Conservation (phyloP, 2,113 vertebrate species). For the Montifringilla adamsi region DNA sequence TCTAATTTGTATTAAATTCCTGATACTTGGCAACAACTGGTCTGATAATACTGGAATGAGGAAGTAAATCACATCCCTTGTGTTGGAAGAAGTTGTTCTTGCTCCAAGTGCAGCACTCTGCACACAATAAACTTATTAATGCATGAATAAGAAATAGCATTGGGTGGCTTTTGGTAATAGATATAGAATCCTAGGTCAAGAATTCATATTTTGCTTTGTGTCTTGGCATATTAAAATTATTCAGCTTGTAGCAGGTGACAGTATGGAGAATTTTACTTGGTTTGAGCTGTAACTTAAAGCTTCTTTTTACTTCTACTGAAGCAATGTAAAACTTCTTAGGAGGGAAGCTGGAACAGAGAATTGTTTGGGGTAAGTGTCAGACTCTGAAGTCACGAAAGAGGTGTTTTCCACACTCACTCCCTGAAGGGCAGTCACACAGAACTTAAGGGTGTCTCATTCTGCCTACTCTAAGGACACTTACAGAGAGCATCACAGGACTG, state of each 20-base stretch:
- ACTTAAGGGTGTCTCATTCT: background rate
- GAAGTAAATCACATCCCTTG: background rate
- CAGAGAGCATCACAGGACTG: background rate
- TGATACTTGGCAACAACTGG: background rate
- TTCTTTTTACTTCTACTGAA: background rate
- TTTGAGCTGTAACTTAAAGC: background rate
- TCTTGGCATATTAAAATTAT: background rate
- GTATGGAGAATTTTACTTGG: background rate
- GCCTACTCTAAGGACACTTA: background rate
- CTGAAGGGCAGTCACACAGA: background rate
- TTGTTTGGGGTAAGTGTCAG: background rate
- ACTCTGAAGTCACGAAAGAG: background rate
- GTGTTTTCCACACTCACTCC: accelerated
- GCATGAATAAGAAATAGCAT: background rate
- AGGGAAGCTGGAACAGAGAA: background rate
- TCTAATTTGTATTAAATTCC: conserved; percentile 5
- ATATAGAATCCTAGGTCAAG: background rate
- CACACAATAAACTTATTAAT: background rate
- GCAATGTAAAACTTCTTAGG: background rate
- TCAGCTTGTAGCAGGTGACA: background rate
- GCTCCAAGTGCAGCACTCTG: background rate
- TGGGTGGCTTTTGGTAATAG: background rate
- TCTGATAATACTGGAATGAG: background rate
- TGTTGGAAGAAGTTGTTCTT: background rate
- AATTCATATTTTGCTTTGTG: background rate